A percentile compares a stretch with the other conserved stretches of the same genome.
These are phyloP conservation scores for Rhabdomys pumilio DNA, from an alignment of 2,797 vertebrate species.

Conservation along the genomic window DNA sequence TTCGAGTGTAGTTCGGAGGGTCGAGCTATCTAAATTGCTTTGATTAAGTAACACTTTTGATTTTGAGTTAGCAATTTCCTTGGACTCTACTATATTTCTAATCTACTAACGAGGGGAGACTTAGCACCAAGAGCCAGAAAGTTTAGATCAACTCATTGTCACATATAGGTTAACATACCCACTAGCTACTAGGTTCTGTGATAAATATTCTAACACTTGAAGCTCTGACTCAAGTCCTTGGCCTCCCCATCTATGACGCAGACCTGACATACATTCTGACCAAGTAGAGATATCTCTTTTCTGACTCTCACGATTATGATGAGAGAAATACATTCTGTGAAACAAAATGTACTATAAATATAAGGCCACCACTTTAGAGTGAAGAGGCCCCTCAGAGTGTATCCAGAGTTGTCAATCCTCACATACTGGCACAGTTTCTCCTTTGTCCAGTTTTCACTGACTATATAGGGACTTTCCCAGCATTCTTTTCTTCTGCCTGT, in stretches of 20 bases:
- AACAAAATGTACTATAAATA: constrained; percentile 48
- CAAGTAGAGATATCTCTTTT: not conserved
- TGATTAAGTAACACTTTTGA: constrained; percentile 38
- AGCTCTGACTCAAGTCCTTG: not conserved
- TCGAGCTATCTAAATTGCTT: not conserved
- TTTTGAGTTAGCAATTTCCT: constrained; percentile 54
- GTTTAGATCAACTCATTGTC: constrained; percentile 40
- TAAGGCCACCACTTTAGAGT: not conserved
- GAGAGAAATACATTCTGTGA: constrained; percentile 38
- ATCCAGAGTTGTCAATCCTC: not conserved
- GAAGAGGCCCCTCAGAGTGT: not conserved
- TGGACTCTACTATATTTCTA: constrained; percentile 50
- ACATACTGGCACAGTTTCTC: not conserved
- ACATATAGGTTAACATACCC: constrained; percentile 42
- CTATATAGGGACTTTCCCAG: constrained; percentile 11
- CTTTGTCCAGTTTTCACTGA: constrained; percentile 40
- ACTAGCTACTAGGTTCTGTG: constrained; percentile 3
- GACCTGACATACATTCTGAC: not conserved
- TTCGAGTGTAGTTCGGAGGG: not conserved
- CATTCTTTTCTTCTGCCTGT: not conserved
- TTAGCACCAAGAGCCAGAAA: constrained; percentile 49
- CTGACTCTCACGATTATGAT: not conserved
- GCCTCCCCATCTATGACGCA: constrained; percentile 45
- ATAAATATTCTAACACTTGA: constrained; percentile 24
- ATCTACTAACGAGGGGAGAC: constrained; percentile 30